These are phyloP conservation scores for Indicator indicator DNA, from an alignment of 2,113 vertebrate species.

Conservation along the genomic window DNA sequence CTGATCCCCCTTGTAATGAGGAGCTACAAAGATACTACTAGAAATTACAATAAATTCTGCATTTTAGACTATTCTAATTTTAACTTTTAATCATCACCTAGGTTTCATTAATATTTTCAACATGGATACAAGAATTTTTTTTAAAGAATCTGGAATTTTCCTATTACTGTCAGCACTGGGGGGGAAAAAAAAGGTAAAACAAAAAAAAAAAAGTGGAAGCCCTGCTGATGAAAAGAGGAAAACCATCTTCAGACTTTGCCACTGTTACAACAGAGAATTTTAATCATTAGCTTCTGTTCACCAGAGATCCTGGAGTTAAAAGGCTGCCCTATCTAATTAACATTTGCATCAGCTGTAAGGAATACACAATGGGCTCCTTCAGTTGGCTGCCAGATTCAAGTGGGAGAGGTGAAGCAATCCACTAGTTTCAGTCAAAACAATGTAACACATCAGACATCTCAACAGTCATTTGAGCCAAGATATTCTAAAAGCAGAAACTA, in stretches of 20 bases:
- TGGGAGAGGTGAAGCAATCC: background rate
- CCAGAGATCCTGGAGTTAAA: background rate
- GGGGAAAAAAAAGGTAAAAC: background rate
- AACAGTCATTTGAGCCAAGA: background rate
- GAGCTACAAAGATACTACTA: no score
- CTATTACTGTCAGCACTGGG: background rate
- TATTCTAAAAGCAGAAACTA: background rate
- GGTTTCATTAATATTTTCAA: background rate
- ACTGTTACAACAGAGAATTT: background rate
- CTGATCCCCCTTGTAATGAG: no score
- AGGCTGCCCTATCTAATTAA: conserved; percentile 29
- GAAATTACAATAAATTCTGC: no score
- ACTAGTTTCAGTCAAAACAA: conserved; percentile 2
- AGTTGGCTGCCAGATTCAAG: background rate
- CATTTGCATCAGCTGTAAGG: conserved; percentile 13
- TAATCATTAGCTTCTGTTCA: background rate
- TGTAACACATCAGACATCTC: background rate
- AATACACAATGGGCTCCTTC: conserved; percentile 16
- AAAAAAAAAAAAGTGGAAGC: background rate
- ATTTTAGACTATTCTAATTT: background rate
- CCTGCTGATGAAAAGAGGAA: background rate
- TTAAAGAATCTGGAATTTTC: background rate
- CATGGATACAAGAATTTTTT: background rate
- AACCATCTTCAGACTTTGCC: background rate
- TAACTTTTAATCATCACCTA: background rate